Percentiles rank a stretch among this genome's conserved stretches.
Evolutionary conservation across 2,113 vertebrate species (phyloP).

Genomic region (Corythornis cristatus): DNA sequence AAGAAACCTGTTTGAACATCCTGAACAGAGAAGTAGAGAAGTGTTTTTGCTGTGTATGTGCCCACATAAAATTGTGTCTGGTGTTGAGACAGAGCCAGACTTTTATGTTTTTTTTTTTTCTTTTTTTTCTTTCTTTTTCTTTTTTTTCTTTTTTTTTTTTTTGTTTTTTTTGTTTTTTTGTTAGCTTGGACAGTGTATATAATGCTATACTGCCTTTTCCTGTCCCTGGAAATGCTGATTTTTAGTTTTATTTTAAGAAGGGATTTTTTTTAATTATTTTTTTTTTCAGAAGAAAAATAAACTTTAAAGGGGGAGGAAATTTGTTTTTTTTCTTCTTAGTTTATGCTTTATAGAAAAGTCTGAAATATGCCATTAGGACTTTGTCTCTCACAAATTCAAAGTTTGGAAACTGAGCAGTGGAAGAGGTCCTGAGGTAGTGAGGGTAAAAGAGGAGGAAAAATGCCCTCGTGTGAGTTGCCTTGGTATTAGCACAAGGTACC

Average conservation of each 20-base stretch:
- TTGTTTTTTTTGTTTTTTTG: background rate
- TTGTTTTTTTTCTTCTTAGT: too few species aligned
- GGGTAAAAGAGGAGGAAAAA: background rate
- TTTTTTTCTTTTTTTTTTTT: background rate
- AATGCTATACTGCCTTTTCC: background rate
- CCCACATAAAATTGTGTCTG: background rate
- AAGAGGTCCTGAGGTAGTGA: background rate
- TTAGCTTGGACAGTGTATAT: background rate
- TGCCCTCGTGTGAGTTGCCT: background rate
- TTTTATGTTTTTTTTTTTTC: background rate
- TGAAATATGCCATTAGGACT: background rate
- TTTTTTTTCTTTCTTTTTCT: background rate
- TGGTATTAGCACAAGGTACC: background rate
- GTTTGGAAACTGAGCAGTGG: background rate
- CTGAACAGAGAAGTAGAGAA: background rate
- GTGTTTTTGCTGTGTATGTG: background rate
- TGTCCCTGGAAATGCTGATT: constrained; percentile 3
- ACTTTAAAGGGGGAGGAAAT: background rate
- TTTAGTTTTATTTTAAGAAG: background rate
- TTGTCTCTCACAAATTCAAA: background rate
- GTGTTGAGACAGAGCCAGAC: background rate
- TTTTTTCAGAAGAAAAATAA: background rate
- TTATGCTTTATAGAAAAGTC: background rate
- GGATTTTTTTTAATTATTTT: background rate
- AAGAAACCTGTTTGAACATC: background rate